These are phyloP conservation scores for Stegodyphus dumicola DNA, from an alignment of 1,140 invertebrate genomes.

Conservation along the genomic window DNA sequence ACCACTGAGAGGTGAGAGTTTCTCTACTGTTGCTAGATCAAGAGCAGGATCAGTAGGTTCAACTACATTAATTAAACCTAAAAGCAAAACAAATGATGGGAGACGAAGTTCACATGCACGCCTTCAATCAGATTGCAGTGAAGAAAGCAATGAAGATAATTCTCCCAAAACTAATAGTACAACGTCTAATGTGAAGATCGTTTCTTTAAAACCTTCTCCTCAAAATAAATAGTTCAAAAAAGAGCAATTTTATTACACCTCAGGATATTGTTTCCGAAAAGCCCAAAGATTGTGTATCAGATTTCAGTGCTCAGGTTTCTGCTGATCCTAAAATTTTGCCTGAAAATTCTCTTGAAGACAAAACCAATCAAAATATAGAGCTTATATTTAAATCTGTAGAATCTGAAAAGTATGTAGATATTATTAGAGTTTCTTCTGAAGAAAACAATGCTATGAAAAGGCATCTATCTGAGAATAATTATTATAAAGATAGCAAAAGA, in stretches of 20 bases:
- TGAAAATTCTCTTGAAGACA: background rate
- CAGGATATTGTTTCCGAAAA: background rate
- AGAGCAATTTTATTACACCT: constrained; percentile 26
- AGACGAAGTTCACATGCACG: constrained; percentile 48
- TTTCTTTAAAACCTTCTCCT: background rate
- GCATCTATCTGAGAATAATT: constrained; percentile 27
- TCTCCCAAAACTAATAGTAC: background rate
- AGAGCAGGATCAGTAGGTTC: constrained; percentile 69
- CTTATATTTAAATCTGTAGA: background rate
- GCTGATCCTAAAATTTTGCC: background rate
- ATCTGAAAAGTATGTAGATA: too few relatives aligned
- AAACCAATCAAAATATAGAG: constrained; percentile 15
- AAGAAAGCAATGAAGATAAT: constrained; percentile 26
- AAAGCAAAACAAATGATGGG: constrained; percentile 37
- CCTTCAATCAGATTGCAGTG: constrained; percentile 25
- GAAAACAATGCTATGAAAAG: constrained; percentile 44
- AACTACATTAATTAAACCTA: constrained; percentile 12
- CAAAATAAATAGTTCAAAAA: constrained; percentile 19
- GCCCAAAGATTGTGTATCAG: too few relatives aligned
- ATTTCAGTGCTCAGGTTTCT: background rate
- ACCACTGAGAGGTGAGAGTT: constrained; percentile 63
- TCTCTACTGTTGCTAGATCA: constrained; percentile 74
- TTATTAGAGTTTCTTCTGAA: constrained; percentile 5
- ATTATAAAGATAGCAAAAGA: background rate
- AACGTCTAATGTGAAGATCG: constrained; percentile 12